Base-by-base conservation (phyloP, 2,888 invertebrate genomes). In the Tinea trinotella region DNA sequence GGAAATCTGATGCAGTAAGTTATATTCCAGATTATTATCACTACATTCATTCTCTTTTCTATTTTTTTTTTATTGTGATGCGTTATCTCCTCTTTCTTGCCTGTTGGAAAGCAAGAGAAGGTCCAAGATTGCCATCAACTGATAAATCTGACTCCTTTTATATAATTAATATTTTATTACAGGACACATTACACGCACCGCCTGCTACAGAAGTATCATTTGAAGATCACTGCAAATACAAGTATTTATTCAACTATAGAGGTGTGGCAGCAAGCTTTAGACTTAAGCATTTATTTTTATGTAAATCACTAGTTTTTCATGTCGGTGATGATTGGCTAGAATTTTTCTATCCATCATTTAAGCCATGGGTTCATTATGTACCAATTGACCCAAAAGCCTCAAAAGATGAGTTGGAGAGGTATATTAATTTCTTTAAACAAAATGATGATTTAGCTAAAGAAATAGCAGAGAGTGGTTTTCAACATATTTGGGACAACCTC, bases 221-320 rank as follows among this genome's bases (percentile, higher is more conserved):
- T 61, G 95, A 96, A 80, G 92, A 95, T 9, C 98, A 98, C 73
- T 99, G 98, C 76, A 90, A 91, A 74, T 98, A 92, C 76, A 96
- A 95, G 75, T 98, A 95, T 74, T 86, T 98, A 36, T 98, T 98
- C 70, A 99, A 99, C 84, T 98, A 96, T 70, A 90, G 98, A 60
- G 98, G 98, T 1, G 98, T 99, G 0, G 98, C 98, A 1, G 98
- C 98, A 7, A 98, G 97, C 74, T 99, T 99, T 69, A 89, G 98
- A n/a, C 91, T 97, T 54, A 98, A 98, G 71, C 98, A 98, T 80
- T 87, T 99, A 40, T 96, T 98, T 66, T 82, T 98, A 0, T 99
- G 98, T 70, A 91, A 92, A 63, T 97, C 97, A 0, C 76, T 98
- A 35, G 95, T 99, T 0, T 95, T 98, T 66, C 98, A 98, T 73